A percentile compares a stretch with the other conserved stretches of the same genome.
Evolutionary conservation across 2,797 vertebrate genomes (phyloP).

Genomic region (Poecilia gillii): DNA sequence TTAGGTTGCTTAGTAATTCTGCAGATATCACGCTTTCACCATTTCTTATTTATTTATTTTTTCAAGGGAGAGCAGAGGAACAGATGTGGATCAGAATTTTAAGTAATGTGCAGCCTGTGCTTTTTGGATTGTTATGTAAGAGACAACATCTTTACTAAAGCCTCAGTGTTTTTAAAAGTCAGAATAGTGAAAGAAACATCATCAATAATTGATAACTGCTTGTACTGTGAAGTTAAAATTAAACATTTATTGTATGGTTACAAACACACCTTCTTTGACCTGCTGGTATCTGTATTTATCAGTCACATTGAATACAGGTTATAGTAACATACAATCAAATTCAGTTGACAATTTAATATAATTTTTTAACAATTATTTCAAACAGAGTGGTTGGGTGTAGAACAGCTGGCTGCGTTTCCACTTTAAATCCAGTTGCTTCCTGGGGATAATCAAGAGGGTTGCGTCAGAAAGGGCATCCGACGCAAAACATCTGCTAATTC

Average conservation of each 20-base stretch:
- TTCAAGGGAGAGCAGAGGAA: slow-evolving; percentile 27
- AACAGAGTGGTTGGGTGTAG: background rate
- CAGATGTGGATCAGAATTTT: slow-evolving; percentile 59
- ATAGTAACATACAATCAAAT: background rate
- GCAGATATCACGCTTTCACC: slow-evolving; percentile 50
- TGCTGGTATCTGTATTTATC: background rate
- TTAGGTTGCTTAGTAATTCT: slow-evolving; percentile 47
- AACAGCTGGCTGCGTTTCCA: background rate
- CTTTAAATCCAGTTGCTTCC: background rate
- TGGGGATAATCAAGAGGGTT: background rate
- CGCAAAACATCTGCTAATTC: background rate
- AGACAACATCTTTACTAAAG: slow-evolving; percentile 28
- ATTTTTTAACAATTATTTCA: background rate
- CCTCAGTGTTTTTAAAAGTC: slow-evolving; percentile 40
- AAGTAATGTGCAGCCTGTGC: slow-evolving; percentile 53
- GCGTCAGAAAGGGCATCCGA: background rate
- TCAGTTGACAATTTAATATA: background rate
- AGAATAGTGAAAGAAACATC: background rate
- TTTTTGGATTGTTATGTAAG: slow-evolving; percentile 60
- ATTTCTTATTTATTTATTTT: slow-evolving; percentile 12
- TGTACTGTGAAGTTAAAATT: background rate
- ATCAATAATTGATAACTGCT: slow-evolving; percentile 4
- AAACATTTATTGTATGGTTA: slow-evolving; percentile 3
- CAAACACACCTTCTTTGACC: background rate
- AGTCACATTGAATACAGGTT: background rate